Evolutionary conservation across 2,888 invertebrate genomes (phyloP).

Genomic region (Oligia fasciuncula): DNA sequence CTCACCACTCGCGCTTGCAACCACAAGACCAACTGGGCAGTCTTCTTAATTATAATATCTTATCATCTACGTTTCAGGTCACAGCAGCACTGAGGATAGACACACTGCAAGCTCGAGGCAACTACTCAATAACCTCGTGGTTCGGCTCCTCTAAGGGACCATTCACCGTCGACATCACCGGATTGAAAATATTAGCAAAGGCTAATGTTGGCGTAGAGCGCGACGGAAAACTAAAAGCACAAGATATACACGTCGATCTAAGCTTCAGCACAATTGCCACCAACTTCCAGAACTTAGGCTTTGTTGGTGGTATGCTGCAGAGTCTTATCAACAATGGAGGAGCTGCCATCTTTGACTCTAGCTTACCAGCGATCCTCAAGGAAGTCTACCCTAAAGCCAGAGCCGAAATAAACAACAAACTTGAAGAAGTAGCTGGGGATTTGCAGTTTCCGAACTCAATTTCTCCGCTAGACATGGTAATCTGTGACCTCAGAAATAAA

Average conservation of each 20-base stretch:
- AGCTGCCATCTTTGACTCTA: slow-evolving; percentile 94
- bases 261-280: slow-evolving; percentile 93
- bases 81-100: slow-evolving; percentile 93
- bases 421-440: slow-evolving; percentile 92
- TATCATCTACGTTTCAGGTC: slow-evolving; percentile 88
- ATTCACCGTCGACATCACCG: slow-evolving; percentile 93
- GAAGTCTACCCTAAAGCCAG: slow-evolving; percentile 94
- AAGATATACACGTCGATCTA: slow-evolving; percentile 94
- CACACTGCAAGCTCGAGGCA: slow-evolving; percentile 92
- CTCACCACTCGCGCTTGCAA: neutral
- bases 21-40: neutral
- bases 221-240: slow-evolving; percentile 93
- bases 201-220: slow-evolving; percentile 93
- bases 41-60: neutral
- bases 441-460: slow-evolving; percentile 95
- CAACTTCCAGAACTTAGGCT: slow-evolving; percentile 95
- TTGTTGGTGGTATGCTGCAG: slow-evolving; percentile 92
- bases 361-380: slow-evolving; percentile 95
- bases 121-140: slow-evolving; percentile 93
- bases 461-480: slow-evolving; percentile 95
- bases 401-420: slow-evolving; percentile 93
- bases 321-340: slow-evolving; percentile 95
- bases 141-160: slow-evolving; percentile 92
- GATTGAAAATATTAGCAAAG: slow-evolving; percentile 92
- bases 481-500: slow-evolving; percentile 93